Evolutionary conservation across 2,888 invertebrate species (phyloP).

Genomic region (Gasteruption jaculator): DNA sequence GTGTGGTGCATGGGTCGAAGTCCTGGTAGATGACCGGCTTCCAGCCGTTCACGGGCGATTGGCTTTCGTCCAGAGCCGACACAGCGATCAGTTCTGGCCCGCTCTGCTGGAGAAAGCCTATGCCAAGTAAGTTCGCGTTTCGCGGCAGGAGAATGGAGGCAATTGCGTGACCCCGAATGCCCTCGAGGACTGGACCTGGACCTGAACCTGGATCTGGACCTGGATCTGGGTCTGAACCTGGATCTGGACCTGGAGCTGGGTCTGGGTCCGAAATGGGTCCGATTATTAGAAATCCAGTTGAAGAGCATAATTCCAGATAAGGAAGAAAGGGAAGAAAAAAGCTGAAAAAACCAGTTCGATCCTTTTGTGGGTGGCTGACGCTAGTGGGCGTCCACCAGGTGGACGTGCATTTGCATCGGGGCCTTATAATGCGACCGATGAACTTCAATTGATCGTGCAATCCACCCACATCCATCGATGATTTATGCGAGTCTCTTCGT

Average conservation of each 20-base stretch:
- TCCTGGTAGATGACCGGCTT: conserved; percentile 82
- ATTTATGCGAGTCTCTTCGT: too few relatives aligned
- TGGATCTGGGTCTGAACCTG: too few relatives aligned
- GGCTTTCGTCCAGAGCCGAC: conserved; percentile 79
- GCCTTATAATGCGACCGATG: conserved; percentile 16
- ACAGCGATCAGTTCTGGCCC: conserved; percentile 83
- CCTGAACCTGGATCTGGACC: too few relatives aligned
- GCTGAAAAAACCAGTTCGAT: conserved; percentile 26
- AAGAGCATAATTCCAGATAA: too few relatives aligned
- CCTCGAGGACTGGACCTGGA: too few relatives aligned
- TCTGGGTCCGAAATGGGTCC: too few relatives aligned
- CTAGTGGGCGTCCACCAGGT: conserved; percentile 36
- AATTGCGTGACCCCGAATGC: too few relatives aligned
- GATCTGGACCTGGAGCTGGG: too few relatives aligned
- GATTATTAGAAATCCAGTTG: too few relatives aligned
- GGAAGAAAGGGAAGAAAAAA: too few relatives aligned
- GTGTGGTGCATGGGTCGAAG: conserved; percentile 91
- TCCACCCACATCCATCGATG: too few relatives aligned
- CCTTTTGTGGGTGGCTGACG: conserved; percentile 25
- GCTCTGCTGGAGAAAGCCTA: conserved; percentile 88
- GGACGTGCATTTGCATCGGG: conserved; percentile 22
- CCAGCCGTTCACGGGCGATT: conserved; percentile 84
- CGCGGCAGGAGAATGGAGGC: too few relatives aligned
- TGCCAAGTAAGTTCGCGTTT: conserved; percentile 77
- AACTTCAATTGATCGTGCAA: conserved; percentile 17